Percentiles rank a stretch among this genome's conserved stretches.
phyloP scores from a whole-genome alignment of 2,888 invertebrate genomes.

The Empis livida region DNA sequence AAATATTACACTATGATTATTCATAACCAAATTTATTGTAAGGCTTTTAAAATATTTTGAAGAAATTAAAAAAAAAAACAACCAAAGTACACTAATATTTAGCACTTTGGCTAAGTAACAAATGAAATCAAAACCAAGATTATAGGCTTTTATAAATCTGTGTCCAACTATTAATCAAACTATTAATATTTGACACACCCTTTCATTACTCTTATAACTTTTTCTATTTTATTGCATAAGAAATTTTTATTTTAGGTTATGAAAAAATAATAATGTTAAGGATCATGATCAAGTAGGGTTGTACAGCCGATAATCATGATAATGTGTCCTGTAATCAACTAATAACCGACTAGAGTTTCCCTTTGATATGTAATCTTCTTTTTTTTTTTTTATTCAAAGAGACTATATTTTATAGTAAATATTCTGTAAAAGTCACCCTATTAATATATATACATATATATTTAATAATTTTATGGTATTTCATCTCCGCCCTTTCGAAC shows the following conservation, averaged over 20 bases:
- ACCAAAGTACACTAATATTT: no score
- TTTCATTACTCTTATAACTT: constrained; percentile 2
- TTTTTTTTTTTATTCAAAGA: constrained; percentile 2
- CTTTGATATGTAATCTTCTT: constrained; percentile 9
- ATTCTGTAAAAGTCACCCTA: no score
- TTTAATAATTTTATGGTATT: constrained; percentile 1
- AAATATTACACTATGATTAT: no score
- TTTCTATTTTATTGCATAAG: neutral
- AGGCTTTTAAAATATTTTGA: no score
- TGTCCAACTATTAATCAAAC: constrained; percentile 33
- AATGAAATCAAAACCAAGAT: no score
- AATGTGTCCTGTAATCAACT: constrained; percentile 40
- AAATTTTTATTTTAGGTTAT: neutral
- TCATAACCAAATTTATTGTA: no score
- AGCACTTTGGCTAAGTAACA: no score
- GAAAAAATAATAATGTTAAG: constrained; percentile 9
- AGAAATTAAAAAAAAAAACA: no score
- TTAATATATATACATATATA: no score
- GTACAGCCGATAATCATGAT: constrained; percentile 37
- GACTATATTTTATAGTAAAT: neutral
- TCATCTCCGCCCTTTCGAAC: constrained; percentile 11
- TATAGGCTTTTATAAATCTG: no score
- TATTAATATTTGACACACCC: constrained; percentile 25
- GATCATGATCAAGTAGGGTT: constrained; percentile 11
- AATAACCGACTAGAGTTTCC: constrained; percentile 29